phyloP scores from a whole-genome alignment of 2,888 invertebrate species.

The Ectemnius continuus region DNA sequence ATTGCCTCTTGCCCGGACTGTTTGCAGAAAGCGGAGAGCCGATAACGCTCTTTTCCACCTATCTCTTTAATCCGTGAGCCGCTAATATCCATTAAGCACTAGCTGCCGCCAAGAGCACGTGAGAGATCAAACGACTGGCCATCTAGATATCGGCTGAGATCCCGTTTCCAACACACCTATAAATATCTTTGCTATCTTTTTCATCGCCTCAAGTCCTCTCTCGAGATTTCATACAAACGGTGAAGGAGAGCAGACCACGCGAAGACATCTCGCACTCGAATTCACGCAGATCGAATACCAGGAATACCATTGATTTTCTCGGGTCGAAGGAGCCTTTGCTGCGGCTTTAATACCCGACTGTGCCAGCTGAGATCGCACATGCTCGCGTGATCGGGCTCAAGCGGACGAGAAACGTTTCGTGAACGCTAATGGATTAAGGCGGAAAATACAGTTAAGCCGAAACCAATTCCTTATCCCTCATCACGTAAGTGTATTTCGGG shows the following conservation, averaged over 20 bases:
- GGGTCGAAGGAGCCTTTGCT: too few relatives aligned
- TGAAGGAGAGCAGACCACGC: too few relatives aligned
- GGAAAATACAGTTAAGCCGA: slow-evolving; percentile 64
- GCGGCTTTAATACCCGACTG: not conserved
- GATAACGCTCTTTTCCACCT: slow-evolving; percentile 7
- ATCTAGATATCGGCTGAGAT: not conserved
- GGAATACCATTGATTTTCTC: too few relatives aligned
- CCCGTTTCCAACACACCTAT: too few relatives aligned
- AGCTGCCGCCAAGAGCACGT: not conserved
- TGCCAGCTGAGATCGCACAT: slow-evolving; percentile 4
- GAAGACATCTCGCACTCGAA: too few relatives aligned
- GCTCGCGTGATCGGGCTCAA: slow-evolving; percentile 59
- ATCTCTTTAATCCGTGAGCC: not conserved
- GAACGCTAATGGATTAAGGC: slow-evolving; percentile 66
- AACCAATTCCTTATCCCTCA: slow-evolving; percentile 65
- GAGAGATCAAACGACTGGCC: not conserved
- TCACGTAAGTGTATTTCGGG: slow-evolving; percentile 60
- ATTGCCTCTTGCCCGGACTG: slow-evolving; percentile 32
- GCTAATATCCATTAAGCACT: slow-evolving; percentile 14
- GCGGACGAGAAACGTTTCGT: slow-evolving; percentile 59
- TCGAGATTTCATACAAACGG: too few relatives aligned
- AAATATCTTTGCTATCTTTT: too few relatives aligned
- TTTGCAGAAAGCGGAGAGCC: slow-evolving; percentile 9
- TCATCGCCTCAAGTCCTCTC: too few relatives aligned
- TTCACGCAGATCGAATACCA: too few relatives aligned